These are phyloP conservation scores for Lydus trimaculatus DNA, from an alignment of 2,888 invertebrate species.

Conservation along the genomic window DNA sequence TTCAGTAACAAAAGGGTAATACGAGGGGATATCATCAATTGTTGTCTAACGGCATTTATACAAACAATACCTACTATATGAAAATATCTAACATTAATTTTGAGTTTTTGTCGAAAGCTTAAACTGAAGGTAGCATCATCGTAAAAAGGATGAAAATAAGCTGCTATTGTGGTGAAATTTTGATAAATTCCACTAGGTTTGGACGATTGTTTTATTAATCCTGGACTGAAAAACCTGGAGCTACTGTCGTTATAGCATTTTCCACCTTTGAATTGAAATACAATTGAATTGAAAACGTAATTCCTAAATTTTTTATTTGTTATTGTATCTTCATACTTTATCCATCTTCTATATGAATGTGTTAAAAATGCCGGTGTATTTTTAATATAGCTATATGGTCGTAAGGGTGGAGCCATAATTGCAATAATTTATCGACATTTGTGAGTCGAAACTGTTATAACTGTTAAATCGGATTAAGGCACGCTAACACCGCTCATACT, in stretches of 20 bases:
- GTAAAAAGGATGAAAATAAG: background rate
- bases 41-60: background rate
- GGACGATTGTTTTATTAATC: background rate
- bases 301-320: background rate
- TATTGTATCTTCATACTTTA: too few species aligned
- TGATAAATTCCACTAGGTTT: background rate
- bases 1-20: background rate
- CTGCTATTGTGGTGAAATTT: conserved; percentile 14
- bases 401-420: conserved; percentile 29
- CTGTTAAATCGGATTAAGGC: conserved; percentile 14
- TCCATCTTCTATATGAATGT: too few species aligned
- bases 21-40: background rate
- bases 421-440: conserved; percentile 34
- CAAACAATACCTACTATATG: background rate
- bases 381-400: background rate
- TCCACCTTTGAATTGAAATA: background rate
- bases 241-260: background rate
- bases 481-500: conserved; percentile 3
- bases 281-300: background rate
- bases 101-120: background rate
- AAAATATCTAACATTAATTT: background rate
- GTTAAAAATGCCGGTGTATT: background rate
- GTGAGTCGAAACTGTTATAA: conserved; percentile 22
- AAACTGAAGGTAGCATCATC: background rate
- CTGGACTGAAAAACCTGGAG: background rate